phyloP scores from a whole-genome alignment of 2,113 vertebrate species.

The Rallus limicola region DNA sequence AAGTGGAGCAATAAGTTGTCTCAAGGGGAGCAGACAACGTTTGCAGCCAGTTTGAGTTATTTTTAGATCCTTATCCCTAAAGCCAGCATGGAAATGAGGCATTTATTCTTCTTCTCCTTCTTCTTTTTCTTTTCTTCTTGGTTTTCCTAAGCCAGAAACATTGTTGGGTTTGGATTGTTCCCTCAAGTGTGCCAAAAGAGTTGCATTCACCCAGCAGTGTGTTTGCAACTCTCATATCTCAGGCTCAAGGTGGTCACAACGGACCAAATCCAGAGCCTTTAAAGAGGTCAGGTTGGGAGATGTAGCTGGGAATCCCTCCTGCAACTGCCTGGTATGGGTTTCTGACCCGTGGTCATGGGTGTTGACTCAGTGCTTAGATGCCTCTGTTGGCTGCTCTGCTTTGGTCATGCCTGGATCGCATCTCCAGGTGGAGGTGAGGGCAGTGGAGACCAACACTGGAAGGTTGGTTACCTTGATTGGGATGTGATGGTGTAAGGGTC shows the following conservation, averaged over 20 bases:
- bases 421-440: neutral
- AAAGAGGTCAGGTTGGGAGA: neutral
- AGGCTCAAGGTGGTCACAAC: neutral
- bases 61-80: neutral
- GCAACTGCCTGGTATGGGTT: neutral
- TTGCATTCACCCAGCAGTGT: rapidly evolving
- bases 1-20: constrained; percentile 24
- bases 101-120: neutral
- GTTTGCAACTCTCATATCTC: neutral
- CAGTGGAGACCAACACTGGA: neutral
- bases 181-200: constrained; percentile 3
- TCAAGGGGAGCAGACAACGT: neutral
- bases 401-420: neutral
- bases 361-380: neutral
- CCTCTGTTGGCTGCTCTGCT: neutral
- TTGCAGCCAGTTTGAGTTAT: neutral
- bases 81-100: neutral
- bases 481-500: neutral
- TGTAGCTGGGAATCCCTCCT: neutral
- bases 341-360: neutral
- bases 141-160: neutral
- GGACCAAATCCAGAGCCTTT: neutral
- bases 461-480: neutral
- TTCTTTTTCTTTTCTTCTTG: neutral
- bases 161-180: neutral